phyloP scores from a whole-genome alignment of 2,888 invertebrate species.

The Erebia palarica region DNA sequence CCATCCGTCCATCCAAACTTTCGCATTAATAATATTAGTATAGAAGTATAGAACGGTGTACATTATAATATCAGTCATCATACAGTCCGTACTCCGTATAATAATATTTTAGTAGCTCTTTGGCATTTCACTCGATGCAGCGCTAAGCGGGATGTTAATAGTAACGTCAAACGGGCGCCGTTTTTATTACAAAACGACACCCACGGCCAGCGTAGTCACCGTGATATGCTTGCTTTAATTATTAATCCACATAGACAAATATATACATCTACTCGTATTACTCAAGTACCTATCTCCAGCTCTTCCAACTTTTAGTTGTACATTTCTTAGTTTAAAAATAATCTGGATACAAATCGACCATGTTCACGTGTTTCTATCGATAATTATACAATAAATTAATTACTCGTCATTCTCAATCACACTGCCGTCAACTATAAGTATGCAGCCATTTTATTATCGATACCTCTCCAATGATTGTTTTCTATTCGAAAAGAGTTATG shows the following conservation, averaged over 20 bases:
- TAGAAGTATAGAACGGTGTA: too few relatives aligned
- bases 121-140: slow-evolving; percentile 60
- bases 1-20: too few relatives aligned
- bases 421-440: too few relatives aligned
- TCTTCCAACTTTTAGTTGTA: background rate
- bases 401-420: background rate
- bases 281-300: background rate
- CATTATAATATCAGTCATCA: too few relatives aligned
- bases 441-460: background rate
- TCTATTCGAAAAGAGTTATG: slow-evolving; percentile 5
- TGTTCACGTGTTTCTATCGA: background rate
- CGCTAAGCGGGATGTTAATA: slow-evolving; percentile 58
- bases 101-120: slow-evolving; percentile 45
- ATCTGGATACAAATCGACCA: background rate
- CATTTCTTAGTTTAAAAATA: background rate
- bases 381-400: background rate
- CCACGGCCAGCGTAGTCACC: slow-evolving; percentile 50
- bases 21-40: too few relatives aligned
- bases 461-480: too few relatives aligned
- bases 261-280: background rate
- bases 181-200: slow-evolving; percentile 72
- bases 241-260: slow-evolving; percentile 16
- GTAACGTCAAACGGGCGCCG: slow-evolving; percentile 64
- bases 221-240: slow-evolving; percentile 68
- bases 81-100: background rate